A percentile compares a stretch with the other conserved stretches of the same genome.
phyloP scores from a whole-genome alignment of 2,113 vertebrate genomes.

The Periophthalmodon schlosseri region DNA sequence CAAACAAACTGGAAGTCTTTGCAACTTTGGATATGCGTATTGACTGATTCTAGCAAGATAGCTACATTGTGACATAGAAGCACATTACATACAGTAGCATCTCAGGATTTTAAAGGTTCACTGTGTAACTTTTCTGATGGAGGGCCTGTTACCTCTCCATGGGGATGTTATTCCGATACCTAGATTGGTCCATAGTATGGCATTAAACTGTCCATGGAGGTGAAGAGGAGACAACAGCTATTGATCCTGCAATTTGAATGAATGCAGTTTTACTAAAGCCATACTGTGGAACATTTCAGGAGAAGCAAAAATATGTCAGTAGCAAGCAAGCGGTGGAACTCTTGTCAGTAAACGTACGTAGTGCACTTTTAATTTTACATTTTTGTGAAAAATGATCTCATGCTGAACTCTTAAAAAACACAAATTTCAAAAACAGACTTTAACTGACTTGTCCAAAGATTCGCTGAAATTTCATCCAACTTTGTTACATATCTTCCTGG shows the following conservation, averaged over 20 bases:
- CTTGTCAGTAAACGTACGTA: not conserved
- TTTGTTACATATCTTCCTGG: not conserved
- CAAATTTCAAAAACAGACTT: not conserved
- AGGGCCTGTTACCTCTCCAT: too few relatives aligned
- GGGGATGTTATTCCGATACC: too few relatives aligned
- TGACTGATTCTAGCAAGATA: not conserved
- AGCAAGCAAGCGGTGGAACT: not conserved
- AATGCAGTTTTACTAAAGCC: too few relatives aligned
- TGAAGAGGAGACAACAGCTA: too few relatives aligned
- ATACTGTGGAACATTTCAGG: not conserved
- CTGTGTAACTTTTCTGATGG: not conserved
- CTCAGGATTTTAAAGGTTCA: not conserved
- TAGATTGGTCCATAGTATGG: too few relatives aligned
- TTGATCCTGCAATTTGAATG: too few relatives aligned
- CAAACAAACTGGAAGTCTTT: conserved; percentile 20
- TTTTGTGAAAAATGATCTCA: too few relatives aligned
- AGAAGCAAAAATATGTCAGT: not conserved
- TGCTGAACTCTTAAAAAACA: too few relatives aligned
- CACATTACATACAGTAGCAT: conserved; percentile 24
- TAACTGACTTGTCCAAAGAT: not conserved
- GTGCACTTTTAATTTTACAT: not conserved
- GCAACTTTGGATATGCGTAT: not conserved
- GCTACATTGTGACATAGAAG: not conserved
- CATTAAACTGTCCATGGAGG: too few relatives aligned
- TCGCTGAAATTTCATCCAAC: too few relatives aligned